Evolutionary conservation across 2,888 invertebrate species (phyloP), one percentile per base, ranked within the genome.

Genomic region (Drosophila borborema): DNA sequence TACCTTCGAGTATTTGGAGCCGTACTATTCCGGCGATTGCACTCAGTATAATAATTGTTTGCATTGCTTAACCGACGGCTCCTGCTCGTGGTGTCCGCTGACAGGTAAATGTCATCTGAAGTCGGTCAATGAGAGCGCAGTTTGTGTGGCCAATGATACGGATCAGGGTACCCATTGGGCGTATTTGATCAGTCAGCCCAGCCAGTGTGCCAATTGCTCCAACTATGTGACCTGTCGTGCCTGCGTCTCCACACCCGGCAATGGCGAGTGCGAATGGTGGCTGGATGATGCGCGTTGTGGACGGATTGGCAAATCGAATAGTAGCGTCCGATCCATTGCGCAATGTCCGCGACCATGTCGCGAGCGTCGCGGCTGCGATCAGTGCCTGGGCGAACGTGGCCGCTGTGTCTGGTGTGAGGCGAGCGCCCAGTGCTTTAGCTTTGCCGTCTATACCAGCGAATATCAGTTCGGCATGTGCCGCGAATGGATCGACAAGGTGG

Each of bases 401-500:
- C 95, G 98, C 70, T 99, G 99, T 93, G 98, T 98, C 1, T 99
- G 99, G 99, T 99, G 99, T 92, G 97, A 98, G 91, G 97, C 98
- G 31, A 97, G 97, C 0, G 95, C 96, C 72, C 97, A 97, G 90
- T 99, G 99, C 92, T 98, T 99, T 92, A 97, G 98, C 78, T 98
- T 99, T 93, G 97, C 98, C n/a, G 97, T 98, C 1, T 98, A 98
- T 93, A 98, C 98, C 9, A 97, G 98, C 80, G 97, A 98, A 90
- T 98, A 97, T 93, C 97, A 98, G 91, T 98, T 98, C 93, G 99
- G 98, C 0, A 94, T 97, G 90, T 99, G 98, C 90, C 95, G 97
- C 45, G 97, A 98, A 92, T 98, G 98, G 98, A 95, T 98, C 70
- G 98, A 98, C 93, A 96, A 97, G 87, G 95, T 96, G 2, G 95